A percentile compares a stretch with the other conserved stretches of the same genome.
Conservation (phyloP, 1,140 invertebrate genomes). For the Temnothorax nylanderi region DNA sequence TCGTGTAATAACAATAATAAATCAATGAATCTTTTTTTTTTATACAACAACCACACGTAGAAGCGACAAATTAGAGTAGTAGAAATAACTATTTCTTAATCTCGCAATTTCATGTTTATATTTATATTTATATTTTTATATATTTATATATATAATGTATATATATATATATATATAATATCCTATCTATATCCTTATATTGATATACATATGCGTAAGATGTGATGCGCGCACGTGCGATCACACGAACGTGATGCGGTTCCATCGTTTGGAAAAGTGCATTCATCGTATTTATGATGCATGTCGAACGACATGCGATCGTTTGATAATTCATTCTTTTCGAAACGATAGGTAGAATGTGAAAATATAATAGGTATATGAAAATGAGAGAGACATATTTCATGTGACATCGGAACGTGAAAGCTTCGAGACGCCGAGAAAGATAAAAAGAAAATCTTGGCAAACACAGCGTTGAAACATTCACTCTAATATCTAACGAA, state of each 20-base stretch:
- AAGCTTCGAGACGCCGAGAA: constrained; percentile 6
- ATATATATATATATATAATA: not conserved
- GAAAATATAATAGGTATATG: not conserved
- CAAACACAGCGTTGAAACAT: constrained; percentile 11
- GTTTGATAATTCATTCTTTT: constrained; percentile 7
- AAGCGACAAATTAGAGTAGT: constrained; percentile 85
- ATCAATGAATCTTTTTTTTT: constrained; percentile 78
- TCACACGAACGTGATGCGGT: constrained; percentile 7
- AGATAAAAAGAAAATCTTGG: not conserved
- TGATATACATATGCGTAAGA: constrained; percentile 66
- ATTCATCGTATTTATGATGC: not conserved
- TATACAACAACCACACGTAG: constrained; percentile 86
- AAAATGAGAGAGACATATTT: not conserved
- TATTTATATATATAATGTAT: constrained; percentile 60
- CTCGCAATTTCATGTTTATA: constrained; percentile 74
- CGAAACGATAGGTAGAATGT: not conserved
- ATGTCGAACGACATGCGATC: constrained; percentile 13
- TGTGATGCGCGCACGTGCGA: constrained; percentile 38
- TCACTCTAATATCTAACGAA: constrained; percentile 4
- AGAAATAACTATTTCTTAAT: constrained; percentile 84
- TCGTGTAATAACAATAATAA: constrained; percentile 80
- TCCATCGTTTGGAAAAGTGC: not conserved
- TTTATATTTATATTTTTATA: constrained; percentile 67
- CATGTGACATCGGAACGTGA: not conserved
- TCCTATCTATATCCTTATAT: constrained; percentile 64